Evolutionary conservation across 2,888 invertebrate species (phyloP).

Genomic region (Drymonia ruficornis): DNA sequence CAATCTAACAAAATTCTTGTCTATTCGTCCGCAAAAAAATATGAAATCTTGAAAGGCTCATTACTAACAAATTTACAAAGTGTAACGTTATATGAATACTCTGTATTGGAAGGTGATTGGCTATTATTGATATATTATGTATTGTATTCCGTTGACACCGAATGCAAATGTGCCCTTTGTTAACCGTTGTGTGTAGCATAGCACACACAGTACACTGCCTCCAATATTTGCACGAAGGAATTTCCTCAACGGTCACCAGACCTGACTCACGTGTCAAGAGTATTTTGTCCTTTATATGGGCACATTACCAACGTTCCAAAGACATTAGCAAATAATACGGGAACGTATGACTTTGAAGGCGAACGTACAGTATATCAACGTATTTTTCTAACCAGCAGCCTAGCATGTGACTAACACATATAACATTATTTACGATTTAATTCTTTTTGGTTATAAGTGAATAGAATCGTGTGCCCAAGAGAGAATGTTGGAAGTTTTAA

Average conservation of each 20-base stretch:
- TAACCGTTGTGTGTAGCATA: constrained; percentile 37
- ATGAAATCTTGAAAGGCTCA: too few species aligned
- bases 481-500: neutral
- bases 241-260: constrained; percentile 44
- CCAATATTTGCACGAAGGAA: constrained; percentile 47
- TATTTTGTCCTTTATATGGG: neutral
- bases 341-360: too few species aligned
- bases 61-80: too few species aligned
- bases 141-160: constrained; percentile 28
- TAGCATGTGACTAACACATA: too few species aligned
- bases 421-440: too few species aligned
- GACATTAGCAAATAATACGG: too few species aligned
- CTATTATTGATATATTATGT: constrained; percentile 39
- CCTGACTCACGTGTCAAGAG: constrained; percentile 32
- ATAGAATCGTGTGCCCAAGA: neutral
- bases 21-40: too few species aligned
- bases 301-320: neutral
- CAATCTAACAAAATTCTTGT: too few species aligned
- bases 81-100: neutral
- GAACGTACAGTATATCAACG: too few species aligned
- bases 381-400: too few species aligned
- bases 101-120: constrained; percentile 10
- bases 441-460: neutral
- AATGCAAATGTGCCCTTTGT: constrained; percentile 55
- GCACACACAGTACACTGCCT: constrained; percentile 20